phyloP scores from a whole-genome alignment of 2,888 invertebrate genomes.

The Leptura quadrifasciata region DNA sequence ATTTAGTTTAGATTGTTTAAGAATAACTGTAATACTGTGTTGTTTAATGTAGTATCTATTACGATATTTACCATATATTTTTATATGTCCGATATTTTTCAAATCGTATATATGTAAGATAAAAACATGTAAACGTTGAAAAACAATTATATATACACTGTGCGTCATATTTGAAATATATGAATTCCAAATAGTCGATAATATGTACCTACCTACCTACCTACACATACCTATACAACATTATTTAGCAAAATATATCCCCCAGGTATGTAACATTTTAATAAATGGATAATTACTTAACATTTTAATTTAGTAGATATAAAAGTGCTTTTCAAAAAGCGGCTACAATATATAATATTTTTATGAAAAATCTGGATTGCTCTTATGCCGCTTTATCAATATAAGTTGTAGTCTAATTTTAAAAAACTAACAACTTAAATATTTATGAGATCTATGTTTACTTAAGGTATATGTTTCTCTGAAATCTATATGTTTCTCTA shows the following conservation, averaged over 20 bases:
- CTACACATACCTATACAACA: neutral
- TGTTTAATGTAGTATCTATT: slow-evolving; percentile 21
- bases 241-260: slow-evolving; percentile 26
- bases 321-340: neutral
- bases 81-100: slow-evolving; percentile 22
- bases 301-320: neutral
- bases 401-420: slow-evolving; percentile 5
- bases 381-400: neutral
- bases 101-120: slow-evolving; percentile 17
- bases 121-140: slow-evolving; percentile 2
- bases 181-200: slow-evolving; percentile 14
- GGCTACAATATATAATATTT: neutral
- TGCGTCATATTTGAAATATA: slow-evolving; percentile 16
- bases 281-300: neutral
- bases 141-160: slow-evolving; percentile 16
- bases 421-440: slow-evolving; percentile 28
- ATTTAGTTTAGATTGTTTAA: slow-evolving; percentile 28
- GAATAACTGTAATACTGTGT: slow-evolving; percentile 16
- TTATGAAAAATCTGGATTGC: slow-evolving; percentile 6
- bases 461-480: no score
- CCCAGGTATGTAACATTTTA: slow-evolving; percentile 18
- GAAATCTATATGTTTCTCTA: no score
- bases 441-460: slow-evolving; percentile 1
- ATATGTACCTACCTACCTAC: neutral
- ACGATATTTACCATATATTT: slow-evolving; percentile 27